Base-by-base conservation (phyloP, 2,797 vertebrate genomes). In the Myotis findleyi region DNA sequence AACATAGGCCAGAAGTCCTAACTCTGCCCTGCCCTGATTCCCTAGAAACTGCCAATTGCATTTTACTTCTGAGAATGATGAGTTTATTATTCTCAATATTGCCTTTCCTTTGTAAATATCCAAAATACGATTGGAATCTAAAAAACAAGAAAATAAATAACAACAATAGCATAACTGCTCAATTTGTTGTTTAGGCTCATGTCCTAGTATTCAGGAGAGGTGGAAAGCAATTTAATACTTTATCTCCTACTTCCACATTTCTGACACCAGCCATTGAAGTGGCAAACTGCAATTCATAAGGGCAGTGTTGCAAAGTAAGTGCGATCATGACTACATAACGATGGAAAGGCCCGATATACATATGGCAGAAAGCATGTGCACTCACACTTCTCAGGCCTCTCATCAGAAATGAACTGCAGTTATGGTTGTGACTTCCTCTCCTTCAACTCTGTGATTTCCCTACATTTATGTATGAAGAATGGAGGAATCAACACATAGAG, bases 261-360 rank as follows among this genome's bases (percentile, higher is more conserved):
- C 23, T 53, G 51, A 53, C 41, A 7, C 2, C 20, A 68, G 41
- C 33, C 47, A 38, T 12, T 41, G 77, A 51, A 55, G 25, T 6
- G 68, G 20, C 38, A 41, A 36, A n/a, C 41, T 3, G 2, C 12
- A 51, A 64, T 57, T 51, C 57, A 0, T 2, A 38, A 38, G 62
- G 6, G 44, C 10, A 18, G 1, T 23, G 55, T 75, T 17, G 47
- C 38, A 14, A 27, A 82, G 51, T 9, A 9, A 44, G 8, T 0
- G 0, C 9, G 38, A 6, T 1, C 18, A 4, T 2, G 44, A 3
- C 51, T 3, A 0, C 6, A 1, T 7, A 2, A 2, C 0, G 0
- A 2, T 3, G 5, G 44, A 25, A 44, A 27, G 21, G 5, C 25
- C 33, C 3, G 0, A 2, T 2, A 75, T 1, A 11, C 27, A 25